A percentile compares a stretch with the other conserved stretches of the same genome.
Evolutionary conservation across 2,888 invertebrate species (phyloP).

Genomic region (Gnatocerus cornutus): DNA sequence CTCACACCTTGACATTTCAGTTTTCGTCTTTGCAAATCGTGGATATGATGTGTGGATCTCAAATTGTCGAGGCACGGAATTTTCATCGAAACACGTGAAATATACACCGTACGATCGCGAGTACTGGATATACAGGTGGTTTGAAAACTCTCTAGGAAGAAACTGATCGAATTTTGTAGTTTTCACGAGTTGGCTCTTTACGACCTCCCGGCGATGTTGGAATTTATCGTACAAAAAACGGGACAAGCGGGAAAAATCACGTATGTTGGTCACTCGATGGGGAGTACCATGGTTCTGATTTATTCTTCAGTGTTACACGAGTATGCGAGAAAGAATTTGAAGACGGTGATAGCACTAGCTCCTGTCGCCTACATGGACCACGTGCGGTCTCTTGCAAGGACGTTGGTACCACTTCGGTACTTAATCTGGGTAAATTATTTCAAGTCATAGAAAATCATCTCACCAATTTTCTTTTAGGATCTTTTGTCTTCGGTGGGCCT

Average conservation of each 20-base stretch:
- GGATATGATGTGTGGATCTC: constrained; percentile 40
- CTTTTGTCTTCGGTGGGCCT: constrained; percentile 3
- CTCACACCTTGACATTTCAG: constrained; percentile 25
- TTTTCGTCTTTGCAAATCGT: constrained; percentile 27
- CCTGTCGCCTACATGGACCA: constrained; percentile 66
- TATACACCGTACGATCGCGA: constrained; percentile 15
- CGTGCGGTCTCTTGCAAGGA: neutral
- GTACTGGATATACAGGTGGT: constrained; percentile 41
- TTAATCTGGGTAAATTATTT: constrained; percentile 16
- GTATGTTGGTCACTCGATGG: constrained; percentile 93
- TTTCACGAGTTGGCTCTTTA: constrained; percentile 39
- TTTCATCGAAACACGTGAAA: constrained; percentile 23
- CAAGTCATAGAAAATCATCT: no score
- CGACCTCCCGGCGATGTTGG: constrained; percentile 78
- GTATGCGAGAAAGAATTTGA: constrained; percentile 77
- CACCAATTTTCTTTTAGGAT: constrained; percentile 8
- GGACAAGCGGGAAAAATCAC: constrained; percentile 72
- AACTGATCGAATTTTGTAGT: constrained; percentile 21
- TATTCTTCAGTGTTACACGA: constrained; percentile 79
- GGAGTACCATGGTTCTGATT: constrained; percentile 82
- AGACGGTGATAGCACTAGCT: constrained; percentile 78
- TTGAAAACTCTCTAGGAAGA: no score
- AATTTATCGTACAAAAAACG: constrained; percentile 76
- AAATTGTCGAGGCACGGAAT: constrained; percentile 33
- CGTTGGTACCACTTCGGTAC: constrained; percentile 42